Base-by-base conservation (phyloP, 1,140 invertebrate genomes). In the Phenacoccus solenopsis region DNA sequence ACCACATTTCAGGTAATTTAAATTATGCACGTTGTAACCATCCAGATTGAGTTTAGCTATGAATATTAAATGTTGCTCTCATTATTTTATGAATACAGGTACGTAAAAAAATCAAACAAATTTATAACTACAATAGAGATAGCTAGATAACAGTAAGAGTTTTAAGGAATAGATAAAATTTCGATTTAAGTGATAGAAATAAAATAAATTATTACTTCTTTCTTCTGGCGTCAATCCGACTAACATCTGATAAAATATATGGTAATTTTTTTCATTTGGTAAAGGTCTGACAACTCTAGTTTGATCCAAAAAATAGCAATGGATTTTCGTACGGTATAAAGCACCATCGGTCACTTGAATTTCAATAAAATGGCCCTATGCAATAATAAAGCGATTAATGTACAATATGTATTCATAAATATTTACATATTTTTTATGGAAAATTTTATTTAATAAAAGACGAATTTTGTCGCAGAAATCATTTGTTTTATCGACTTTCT, bases 201-300 rank as follows among this genome's bases (percentile, higher is more conserved):
- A 9, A 68, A 68, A 68, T 68, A 21, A 61, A 61, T 20, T 10
- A 68, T 75, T 77, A 87, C 86, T 82, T 83, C 93, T 84, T 80
- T 96, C 94, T 74, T 96, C 93, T 61, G 86, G 79, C 13, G 87
- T 88, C 0, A 98, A 83, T 2, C 94, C 94, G 16, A 93, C 93
- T 25, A 98, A 81, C 89, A 98, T 90, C 81, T 98, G 94, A 81
- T 98, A 98, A 82, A 98, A 98, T 77, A 97, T 96, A 77, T 97
- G 94, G 78, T 96, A 98, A 81, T 96, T 97, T 76, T 94, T 94
- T 80, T 96, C 94, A 75, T 90, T 88, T 9, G 87, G 82, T 72
- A 92, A 81, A 4, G 91, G 91, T 28, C 86, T 82, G 70, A 95
- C 93, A 16, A 96, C 93, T 69, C 94, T 85, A 28, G 91, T 94